These are phyloP conservation scores for Lasiurus cinereus DNA, from an alignment of 2,113 vertebrate species.

Conservation along the genomic window DNA sequence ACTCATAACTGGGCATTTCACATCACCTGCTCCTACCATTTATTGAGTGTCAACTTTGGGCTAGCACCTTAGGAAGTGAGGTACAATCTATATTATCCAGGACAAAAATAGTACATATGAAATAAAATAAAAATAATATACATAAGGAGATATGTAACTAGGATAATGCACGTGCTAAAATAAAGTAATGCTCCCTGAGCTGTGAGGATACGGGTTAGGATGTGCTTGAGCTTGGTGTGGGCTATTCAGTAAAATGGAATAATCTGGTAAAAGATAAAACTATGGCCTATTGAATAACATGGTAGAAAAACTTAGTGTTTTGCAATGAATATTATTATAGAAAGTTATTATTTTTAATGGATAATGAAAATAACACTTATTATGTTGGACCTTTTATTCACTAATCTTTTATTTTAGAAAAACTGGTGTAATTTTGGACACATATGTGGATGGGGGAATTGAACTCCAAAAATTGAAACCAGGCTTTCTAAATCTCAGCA, in stretches of 20 bases:
- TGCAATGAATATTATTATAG: not conserved
- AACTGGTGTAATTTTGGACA: not conserved
- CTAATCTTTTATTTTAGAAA: not conserved
- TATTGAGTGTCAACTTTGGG: not conserved
- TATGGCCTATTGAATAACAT: not conserved
- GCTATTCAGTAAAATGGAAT: constrained; percentile 1
- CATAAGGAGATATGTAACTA: not conserved
- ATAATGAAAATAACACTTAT: not conserved
- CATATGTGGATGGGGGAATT: not conserved
- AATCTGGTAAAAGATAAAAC: not conserved
- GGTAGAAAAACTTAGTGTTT: not conserved
- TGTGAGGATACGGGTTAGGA: not conserved
- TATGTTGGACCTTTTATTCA: not conserved
- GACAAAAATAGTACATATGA: not conserved
- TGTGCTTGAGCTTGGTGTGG: not conserved
- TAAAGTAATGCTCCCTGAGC: not conserved
- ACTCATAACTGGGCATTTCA: not conserved
- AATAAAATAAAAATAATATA: not conserved
- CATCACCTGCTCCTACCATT: not conserved
- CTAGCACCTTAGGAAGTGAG: not conserved
- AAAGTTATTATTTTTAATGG: not conserved
- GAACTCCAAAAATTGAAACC: not conserved
- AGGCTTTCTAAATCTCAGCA: not conserved
- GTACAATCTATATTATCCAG: not conserved
- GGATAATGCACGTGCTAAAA: not conserved